Conservation (phyloP, 2,797 vertebrate species). For the Chanos chanos region DNA sequence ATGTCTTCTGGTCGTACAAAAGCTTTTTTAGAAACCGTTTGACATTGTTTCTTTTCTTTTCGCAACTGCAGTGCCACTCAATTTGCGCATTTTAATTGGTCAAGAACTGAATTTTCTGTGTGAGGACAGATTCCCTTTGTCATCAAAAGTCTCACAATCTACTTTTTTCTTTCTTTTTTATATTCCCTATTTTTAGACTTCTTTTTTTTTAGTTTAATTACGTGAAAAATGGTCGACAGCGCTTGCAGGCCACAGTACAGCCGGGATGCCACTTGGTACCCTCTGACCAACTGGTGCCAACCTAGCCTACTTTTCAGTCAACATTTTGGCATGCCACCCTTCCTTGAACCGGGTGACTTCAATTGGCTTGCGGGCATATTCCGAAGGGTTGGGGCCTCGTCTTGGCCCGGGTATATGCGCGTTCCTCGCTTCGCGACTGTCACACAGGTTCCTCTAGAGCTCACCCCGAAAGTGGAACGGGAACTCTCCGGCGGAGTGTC, state of each 20-base stretch:
- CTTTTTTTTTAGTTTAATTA: conserved; percentile 9
- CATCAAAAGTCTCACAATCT: background rate
- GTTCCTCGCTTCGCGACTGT: conserved; percentile 52
- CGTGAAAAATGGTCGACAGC: conserved; percentile 36
- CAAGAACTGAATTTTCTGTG: background rate
- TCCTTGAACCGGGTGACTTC: conserved; percentile 53
- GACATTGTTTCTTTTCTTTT: conserved; percentile 22
- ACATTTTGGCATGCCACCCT: conserved; percentile 59
- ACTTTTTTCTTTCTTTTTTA: background rate
- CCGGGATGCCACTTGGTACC: conserved; percentile 45
- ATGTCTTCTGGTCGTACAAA: conserved; percentile 29
- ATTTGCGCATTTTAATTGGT: conserved; percentile 29
- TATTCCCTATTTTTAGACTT: background rate
- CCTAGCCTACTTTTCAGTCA: conserved; percentile 55
- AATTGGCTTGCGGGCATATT: conserved; percentile 57
- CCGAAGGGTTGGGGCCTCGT: conserved; percentile 52
- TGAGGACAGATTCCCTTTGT: background rate
- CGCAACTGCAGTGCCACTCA: conserved; percentile 3
- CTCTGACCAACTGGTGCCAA: conserved; percentile 57
- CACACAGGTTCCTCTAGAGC: conserved; percentile 39
- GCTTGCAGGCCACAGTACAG: conserved; percentile 28
- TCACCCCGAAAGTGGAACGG: conserved; percentile 38
- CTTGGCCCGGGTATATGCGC: conserved; percentile 58
- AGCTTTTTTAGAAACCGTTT: conserved; percentile 19
- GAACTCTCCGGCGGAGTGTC: conserved; percentile 38